These are phyloP conservation scores for Alloscopus bannaensis DNA, from an alignment of 2,888 invertebrate species.

Conservation along the genomic window DNA sequence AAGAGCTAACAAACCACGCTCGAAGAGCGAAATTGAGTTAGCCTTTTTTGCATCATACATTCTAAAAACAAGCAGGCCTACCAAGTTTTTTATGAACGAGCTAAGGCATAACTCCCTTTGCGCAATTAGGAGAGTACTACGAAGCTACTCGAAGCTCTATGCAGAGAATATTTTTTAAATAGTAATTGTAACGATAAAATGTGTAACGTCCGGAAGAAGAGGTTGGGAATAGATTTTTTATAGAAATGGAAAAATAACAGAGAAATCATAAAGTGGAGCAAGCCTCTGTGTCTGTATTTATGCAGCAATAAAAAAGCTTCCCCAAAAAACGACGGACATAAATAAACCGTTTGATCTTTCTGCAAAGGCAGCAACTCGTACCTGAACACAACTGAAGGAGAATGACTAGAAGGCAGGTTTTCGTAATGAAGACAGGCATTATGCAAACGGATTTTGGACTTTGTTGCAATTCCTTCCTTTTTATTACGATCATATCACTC, in stretches of 20 bases:
- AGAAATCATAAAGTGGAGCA: not conserved
- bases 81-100: not conserved
- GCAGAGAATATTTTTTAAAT: no score
- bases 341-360: conserved; percentile 42
- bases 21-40: conserved; percentile 14
- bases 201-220: conserved; percentile 12
- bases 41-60: conserved; percentile 7
- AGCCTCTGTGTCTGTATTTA: not conserved
- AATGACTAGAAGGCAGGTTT: conserved; percentile 70
- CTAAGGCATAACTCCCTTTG: conserved; percentile 12
- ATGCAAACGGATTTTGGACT: conserved; percentile 47
- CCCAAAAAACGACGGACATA: conserved; percentile 17
- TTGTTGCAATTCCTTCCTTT: conserved; percentile 6
- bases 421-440: conserved; percentile 57
- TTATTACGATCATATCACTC: no score
- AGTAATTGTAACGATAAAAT: no score
- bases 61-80: not conserved
- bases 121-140: conserved; percentile 13
- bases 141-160: not conserved
- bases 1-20: not conserved
- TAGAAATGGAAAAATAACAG: no score
- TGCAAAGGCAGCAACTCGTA: conserved; percentile 31
- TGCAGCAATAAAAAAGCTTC: not conserved
- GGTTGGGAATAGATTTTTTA: no score
- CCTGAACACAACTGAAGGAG: conserved; percentile 71